These are phyloP conservation scores for Parnassius mnemosyne DNA, from an alignment of 2,888 invertebrate genomes.

Conservation along the genomic window DNA sequence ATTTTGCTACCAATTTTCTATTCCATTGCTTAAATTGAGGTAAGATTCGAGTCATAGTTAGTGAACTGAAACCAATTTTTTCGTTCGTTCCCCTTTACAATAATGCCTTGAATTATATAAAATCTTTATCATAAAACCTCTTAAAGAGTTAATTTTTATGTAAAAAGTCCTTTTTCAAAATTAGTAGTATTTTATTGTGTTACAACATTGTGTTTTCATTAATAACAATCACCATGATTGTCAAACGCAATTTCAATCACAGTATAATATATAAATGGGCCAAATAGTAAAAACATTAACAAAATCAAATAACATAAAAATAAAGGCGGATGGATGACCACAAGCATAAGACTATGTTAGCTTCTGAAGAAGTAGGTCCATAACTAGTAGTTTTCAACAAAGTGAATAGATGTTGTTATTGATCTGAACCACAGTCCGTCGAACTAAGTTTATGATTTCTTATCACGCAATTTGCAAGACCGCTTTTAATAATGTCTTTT, in stretches of 20 bases:
- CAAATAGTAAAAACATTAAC: background rate
- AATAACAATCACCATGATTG: too few relatives aligned
- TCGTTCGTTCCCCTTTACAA: conserved; percentile 27
- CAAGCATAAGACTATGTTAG: conserved; percentile 39
- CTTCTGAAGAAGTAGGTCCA: conserved; percentile 33
- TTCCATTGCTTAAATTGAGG: conserved; percentile 60
- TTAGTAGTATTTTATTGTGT: too few relatives aligned
- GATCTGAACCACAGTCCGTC: conserved; percentile 41
- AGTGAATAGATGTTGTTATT: conserved; percentile 56
- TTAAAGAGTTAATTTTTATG: too few relatives aligned
- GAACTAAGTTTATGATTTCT: conserved; percentile 39
- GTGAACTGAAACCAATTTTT: conserved; percentile 44
- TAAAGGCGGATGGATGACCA: conserved; percentile 40
- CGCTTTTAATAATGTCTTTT: background rate
- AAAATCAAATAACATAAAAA: background rate
- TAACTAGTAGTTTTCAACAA: conserved; percentile 57
- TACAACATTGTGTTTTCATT: too few relatives aligned
- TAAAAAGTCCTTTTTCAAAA: too few relatives aligned
- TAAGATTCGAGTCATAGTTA: conserved; percentile 65
- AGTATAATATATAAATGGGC: background rate
- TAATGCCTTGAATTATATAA: conserved; percentile 11
- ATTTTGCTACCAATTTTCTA: conserved; percentile 64
- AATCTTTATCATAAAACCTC: background rate
- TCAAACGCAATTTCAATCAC: too few relatives aligned
- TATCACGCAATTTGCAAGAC: conserved; percentile 36